Evolutionary conservation across 1,140 invertebrate genomes (phyloP).

Genomic region (Eulimnadia texana): DNA sequence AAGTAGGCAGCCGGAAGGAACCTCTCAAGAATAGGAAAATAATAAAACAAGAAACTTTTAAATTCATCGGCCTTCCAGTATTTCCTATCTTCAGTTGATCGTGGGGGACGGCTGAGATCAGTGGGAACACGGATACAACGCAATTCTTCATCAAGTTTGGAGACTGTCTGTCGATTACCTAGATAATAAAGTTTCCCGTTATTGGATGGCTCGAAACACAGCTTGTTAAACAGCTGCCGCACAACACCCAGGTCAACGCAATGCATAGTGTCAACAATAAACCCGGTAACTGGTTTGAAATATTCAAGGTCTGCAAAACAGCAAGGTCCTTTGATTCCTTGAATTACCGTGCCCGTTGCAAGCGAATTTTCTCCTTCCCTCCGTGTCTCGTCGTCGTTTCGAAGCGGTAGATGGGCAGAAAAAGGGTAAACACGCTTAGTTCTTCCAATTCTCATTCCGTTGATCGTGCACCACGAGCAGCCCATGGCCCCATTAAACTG

Average conservation of each 20-base stretch:
- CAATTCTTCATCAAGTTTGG: background rate
- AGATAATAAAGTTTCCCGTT: background rate
- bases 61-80: background rate
- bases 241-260: slow-evolving; percentile 1
- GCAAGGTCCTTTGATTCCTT: background rate
- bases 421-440: background rate
- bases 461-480: background rate
- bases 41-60: background rate
- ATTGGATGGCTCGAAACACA: background rate
- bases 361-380: background rate
- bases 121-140: background rate
- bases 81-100: background rate
- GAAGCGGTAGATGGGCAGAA: background rate
- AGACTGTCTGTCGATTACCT: background rate
- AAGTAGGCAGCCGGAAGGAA: background rate
- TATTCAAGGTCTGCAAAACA: background rate
- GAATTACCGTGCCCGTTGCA: background rate
- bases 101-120: background rate
- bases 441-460: background rate
- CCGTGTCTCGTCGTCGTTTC: background rate
- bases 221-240: background rate
- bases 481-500: background rate
- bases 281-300: background rate
- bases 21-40: background rate
- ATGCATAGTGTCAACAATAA: background rate